Evolutionary conservation across 1,140 invertebrate genomes (phyloP).

Genomic region (Drosophila orosa): DNA sequence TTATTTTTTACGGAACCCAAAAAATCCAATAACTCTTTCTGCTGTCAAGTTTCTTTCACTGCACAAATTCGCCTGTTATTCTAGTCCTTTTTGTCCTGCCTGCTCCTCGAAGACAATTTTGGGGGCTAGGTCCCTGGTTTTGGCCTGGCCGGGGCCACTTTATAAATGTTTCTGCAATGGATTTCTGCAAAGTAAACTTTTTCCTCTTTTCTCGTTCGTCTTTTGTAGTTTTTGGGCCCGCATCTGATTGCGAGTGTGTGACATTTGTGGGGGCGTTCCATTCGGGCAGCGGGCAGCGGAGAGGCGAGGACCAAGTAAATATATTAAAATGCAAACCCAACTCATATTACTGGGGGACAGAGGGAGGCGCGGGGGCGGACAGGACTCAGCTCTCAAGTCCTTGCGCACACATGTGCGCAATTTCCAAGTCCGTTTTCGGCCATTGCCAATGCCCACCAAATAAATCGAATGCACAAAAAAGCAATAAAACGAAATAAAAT

Average conservation of each 20-base stretch:
- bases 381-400: constrained; percentile 62
- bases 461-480: constrained; percentile 83
- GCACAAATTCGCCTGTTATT: constrained; percentile 48
- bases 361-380: neutral
- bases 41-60: neutral
- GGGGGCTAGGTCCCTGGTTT: constrained; percentile 14
- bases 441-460: constrained; percentile 74
- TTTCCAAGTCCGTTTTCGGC: constrained; percentile 79
- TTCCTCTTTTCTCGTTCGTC: constrained; percentile 57
- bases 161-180: constrained; percentile 82
- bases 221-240: constrained; percentile 77
- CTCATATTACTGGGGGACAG: constrained; percentile 66
- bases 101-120: constrained; percentile 49
- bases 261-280: constrained; percentile 54
- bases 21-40: no score
- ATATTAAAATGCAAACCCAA: constrained; percentile 83
- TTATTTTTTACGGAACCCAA: no score
- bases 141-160: constrained; percentile 65
- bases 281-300: neutral
- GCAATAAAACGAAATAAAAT: constrained; percentile 83
- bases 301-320: constrained; percentile 47
- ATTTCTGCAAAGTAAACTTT: constrained; percentile 83
- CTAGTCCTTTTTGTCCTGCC: constrained; percentile 46
- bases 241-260: constrained; percentile 79
- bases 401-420: constrained; percentile 81